A percentile compares a stretch with the other conserved stretches of the same genome.
Evolutionary conservation across 2,888 invertebrate genomes (phyloP).

Genomic region (Notodonta dromedarius): DNA sequence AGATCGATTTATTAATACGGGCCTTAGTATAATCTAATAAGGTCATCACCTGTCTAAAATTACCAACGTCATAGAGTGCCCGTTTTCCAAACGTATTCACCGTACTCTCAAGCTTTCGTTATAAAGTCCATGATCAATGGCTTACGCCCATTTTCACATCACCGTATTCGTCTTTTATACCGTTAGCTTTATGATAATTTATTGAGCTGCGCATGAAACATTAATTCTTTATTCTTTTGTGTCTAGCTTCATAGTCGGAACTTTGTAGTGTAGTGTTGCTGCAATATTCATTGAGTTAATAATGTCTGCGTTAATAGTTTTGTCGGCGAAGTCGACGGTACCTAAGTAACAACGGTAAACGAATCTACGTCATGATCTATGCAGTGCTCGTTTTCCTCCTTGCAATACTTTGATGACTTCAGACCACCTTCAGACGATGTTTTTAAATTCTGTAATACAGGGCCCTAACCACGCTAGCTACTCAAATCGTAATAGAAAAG

Average conservation of each 20-base stretch:
- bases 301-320: slow-evolving; percentile 21
- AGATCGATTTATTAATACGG: no score
- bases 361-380: slow-evolving; percentile 20
- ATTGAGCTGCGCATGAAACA: slow-evolving; percentile 40
- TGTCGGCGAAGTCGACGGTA: neutral
- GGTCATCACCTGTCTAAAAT: neutral
- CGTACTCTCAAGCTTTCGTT: slow-evolving; percentile 36
- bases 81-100: neutral
- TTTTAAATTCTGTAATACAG: slow-evolving; percentile 25
- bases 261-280: slow-evolving; percentile 28
- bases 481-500: no score
- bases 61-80: neutral
- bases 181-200: slow-evolving; percentile 54
- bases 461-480: no score
- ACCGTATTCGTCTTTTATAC: slow-evolving; percentile 35
- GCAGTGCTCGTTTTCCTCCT: slow-evolving; percentile 34
- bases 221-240: slow-evolving; percentile 32
- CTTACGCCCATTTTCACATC: slow-evolving; percentile 38
- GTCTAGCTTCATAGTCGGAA: slow-evolving; percentile 29
- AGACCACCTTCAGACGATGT: slow-evolving; percentile 31
- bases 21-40: neutral
- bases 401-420: slow-evolving; percentile 39
- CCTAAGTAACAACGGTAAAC: neutral
- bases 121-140: slow-evolving; percentile 40
- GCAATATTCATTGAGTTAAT: slow-evolving; percentile 28